A percentile compares a stretch with the other conserved stretches of the same genome.
phyloP scores from a whole-genome alignment of 2,797 vertebrate species.

The Chromis chromis region DNA sequence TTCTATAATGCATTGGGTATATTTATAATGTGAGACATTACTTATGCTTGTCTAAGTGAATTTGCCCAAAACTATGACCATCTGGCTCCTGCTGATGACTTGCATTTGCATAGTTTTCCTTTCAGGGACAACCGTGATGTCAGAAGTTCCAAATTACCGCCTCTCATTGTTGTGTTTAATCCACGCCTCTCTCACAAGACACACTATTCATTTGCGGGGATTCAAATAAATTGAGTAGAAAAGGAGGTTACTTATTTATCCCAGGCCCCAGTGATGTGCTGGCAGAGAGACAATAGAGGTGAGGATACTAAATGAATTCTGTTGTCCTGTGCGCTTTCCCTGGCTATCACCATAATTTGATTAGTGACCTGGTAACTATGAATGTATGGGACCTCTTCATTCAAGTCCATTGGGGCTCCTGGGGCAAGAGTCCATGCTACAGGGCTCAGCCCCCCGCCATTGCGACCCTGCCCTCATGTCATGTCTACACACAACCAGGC shows the following conservation, averaged over 20 bases:
- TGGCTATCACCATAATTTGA: conserved; percentile 84
- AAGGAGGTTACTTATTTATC: conserved; percentile 78
- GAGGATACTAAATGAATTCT: conserved; percentile 81
- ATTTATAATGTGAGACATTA: conserved; percentile 76
- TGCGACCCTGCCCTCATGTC: conserved; percentile 77
- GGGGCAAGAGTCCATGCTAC: conserved; percentile 73
- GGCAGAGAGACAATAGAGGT: conserved; percentile 76
- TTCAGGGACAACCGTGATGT: conserved; percentile 69
- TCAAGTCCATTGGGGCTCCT: conserved; percentile 74
- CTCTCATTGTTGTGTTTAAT: conserved; percentile 76
- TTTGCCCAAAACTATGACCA: conserved; percentile 82
- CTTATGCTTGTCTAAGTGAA: conserved; percentile 80
- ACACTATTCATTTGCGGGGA: conserved; percentile 67
- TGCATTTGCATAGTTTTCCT: conserved; percentile 79
- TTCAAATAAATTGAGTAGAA: conserved; percentile 69
- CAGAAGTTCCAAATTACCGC: conserved; percentile 78
- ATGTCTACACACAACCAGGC: conserved; percentile 76
- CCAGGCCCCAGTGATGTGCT: conserved; percentile 64
- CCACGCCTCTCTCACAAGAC: conserved; percentile 63
- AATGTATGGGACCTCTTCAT: conserved; percentile 80
- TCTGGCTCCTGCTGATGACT: conserved; percentile 81
- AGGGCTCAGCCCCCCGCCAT: conserved; percentile 65
- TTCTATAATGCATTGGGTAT: conserved; percentile 72
- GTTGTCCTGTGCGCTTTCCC: conserved; percentile 75
- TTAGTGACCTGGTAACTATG: conserved; percentile 85